Evolutionary conservation across 1,140 invertebrate species (phyloP), one percentile per base, ranked within the genome.

Genomic region (Trichoplusia ni): DNA sequence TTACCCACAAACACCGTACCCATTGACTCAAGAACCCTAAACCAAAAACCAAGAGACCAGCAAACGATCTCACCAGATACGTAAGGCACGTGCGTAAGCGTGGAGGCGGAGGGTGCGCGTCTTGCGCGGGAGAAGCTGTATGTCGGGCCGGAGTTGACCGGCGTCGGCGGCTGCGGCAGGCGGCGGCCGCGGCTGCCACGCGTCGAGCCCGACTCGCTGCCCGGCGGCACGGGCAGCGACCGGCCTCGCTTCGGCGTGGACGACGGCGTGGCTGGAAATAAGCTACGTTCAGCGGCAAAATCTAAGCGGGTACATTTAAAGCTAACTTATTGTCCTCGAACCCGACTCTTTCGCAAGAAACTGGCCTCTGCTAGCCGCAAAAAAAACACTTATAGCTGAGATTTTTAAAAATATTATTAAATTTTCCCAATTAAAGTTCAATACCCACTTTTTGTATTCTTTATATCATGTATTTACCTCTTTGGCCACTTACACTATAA

Each of bases 241-340:
- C 87, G 79, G 53, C 86, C 84, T 16, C 86, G 82, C 69, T 90
- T 90, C 5, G 87, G 87, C 21, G 87, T 90, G 58, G 87, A 90
- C 27, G 86, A 90, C 54, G 87, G 87, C 56, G 87, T 90, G 42
- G 84, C 87, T 90, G 51, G 1, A 42, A 42, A 18, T 66, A 3
- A 64, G n/a, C 14, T 16, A 49, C 46, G 13, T 49, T 49, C n/a
- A n/a, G n/a, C n/a, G n/a, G n/a, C n/a, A n/a, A n/a, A n/a, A n/a
- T n/a, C n/a, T n/a, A n/a, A n/a, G n/a, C n/a, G n/a, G n/a, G n/a
- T n/a, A n/a, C n/a, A n/a, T n/a, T n/a, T n/a, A n/a, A n/a, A n/a
- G n/a, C n/a, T n/a, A n/a, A n/a, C n/a, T n/a, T n/a, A n/a, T n/a
- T n/a, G n/a, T n/a, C n/a, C n/a, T n/a, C n/a, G n/a, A n/a, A n/a